Evolutionary conservation across 2,888 invertebrate species (phyloP), one percentile per base, ranked within the genome.

Genomic region (Leucoma salicis): DNA sequence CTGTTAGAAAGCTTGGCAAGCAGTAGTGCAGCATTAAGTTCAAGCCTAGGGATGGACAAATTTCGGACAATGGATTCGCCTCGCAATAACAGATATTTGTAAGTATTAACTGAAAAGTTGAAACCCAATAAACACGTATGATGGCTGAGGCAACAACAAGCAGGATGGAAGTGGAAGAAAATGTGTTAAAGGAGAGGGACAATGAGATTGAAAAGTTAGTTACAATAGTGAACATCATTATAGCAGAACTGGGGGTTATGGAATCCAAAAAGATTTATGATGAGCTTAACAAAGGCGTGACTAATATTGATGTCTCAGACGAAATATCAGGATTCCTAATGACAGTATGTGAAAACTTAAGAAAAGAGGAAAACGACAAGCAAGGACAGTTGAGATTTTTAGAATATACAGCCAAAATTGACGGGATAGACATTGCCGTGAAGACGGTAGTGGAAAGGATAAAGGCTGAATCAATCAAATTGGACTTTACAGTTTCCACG

Each of bases 301-400:
- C 10, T 8, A 10, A 27, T n/a, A 27, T 27, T 8, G 27, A 27
- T n/a, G 2, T 27, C 10, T 27, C 27, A 27, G 27, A 27, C 34
- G 46, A 48, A 14, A 15, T 52, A 7, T 13, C 48, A 7, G 52
- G 52, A 13, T 10, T 46, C 3, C 13, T 52, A 1, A 52, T 52
- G 52, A 52, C 48, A 1, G 41, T 41, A 10, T 52, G 39, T 33
- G 49, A 4, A 7, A 7, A 10, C n/a, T n/a, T 27, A 10, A 27
- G 27, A 27, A 27, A 27, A n/a, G 27, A 27, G n/a, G 27, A 27
- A n/a, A 6, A 27, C n/a, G 27, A 27, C n/a, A 6, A 6, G n/a
- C 7, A 4, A 27, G 27, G 27, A 3, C 27, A 27, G 4, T 10
- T n/a, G 10, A 27, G n/a, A 27, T 27, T 10, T n/a, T 3, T 27